These are phyloP conservation scores for Drosophila asahinai DNA, from an alignment of 1,140 invertebrate species.

Conservation along the genomic window DNA sequence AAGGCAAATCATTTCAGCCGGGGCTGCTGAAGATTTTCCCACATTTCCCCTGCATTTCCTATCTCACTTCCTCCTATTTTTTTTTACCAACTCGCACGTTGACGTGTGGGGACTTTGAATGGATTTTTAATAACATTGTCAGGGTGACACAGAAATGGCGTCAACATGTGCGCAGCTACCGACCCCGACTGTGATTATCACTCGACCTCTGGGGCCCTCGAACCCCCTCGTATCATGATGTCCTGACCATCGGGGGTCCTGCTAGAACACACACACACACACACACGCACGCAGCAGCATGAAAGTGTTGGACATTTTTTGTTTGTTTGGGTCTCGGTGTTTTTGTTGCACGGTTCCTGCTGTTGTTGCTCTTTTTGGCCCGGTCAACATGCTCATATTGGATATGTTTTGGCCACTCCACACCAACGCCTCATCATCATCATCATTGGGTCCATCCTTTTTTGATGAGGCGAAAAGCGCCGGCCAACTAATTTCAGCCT, in stretches of 20 bases:
- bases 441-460: constrained; percentile 29
- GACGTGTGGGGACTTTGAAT: constrained; percentile 66
- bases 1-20: constrained; percentile 36
- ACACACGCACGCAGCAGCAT: constrained; percentile 8
- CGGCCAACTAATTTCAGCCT: constrained; percentile 45
- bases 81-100: constrained; percentile 2
- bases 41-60: constrained; percentile 10
- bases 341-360: constrained; percentile 40
- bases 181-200: constrained; percentile 52
- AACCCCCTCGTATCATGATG: not conserved
- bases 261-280: constrained; percentile 21
- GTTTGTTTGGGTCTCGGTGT: constrained; percentile 59
- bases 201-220: constrained; percentile 13
- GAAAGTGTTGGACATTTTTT: constrained; percentile 72
- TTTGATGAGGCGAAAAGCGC: constrained; percentile 36
- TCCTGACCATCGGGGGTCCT: constrained; percentile 16
- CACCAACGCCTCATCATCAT: constrained; percentile 16
- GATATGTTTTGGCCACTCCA: constrained; percentile 43
- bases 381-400: constrained; percentile 52
- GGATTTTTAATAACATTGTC: constrained; percentile 83
- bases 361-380: constrained; percentile 49
- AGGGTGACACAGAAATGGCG: constrained; percentile 63
- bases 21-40: not conserved
- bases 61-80: not conserved
- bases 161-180: constrained; percentile 69